Evolutionary conservation across 2,797 vertebrate genomes (phyloP).

Genomic region (Acanthurus lineatus): DNA sequence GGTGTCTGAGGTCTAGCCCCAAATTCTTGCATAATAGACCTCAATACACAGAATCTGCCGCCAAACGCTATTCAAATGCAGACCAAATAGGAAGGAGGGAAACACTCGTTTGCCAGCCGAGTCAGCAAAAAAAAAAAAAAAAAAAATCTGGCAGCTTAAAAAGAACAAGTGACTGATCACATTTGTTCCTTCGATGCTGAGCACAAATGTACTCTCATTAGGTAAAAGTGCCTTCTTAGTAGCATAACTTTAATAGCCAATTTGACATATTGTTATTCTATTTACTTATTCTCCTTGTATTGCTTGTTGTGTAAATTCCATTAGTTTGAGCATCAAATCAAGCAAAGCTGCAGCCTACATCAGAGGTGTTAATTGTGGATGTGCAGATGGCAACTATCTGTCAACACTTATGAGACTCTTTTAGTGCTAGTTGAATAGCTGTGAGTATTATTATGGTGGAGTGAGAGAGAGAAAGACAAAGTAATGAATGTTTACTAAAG

Average conservation of each 20-base stretch:
- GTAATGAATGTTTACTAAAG: neutral
- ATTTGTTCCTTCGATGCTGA: no score
- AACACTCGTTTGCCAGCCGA: neutral
- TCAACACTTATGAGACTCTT: neutral
- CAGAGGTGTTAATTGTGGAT: neutral
- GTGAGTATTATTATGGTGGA: neutral
- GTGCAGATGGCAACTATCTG: conserved; percentile 2
- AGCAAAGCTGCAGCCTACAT: neutral
- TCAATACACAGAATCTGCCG: conserved; percentile 45
- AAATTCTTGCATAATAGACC: conserved; percentile 20
- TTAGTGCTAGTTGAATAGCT: neutral
- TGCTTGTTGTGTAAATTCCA: neutral
- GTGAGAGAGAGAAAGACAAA: neutral
- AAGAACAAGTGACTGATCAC: no score
- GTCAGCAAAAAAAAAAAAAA: no score
- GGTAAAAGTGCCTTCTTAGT: no score
- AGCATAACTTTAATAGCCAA: neutral
- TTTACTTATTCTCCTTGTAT: neutral
- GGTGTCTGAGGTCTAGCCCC: neutral
- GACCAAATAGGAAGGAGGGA: neutral
- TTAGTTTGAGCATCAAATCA: conserved; percentile 3
- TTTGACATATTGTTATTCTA: neutral
- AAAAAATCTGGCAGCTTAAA: no score
- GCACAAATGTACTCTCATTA: no score
- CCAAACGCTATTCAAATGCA: conserved; percentile 41